Evolutionary conservation across 2,113 vertebrate genomes (phyloP), one percentile per base, ranked within the genome.

Genomic region (Pluvialis apricaria): DNA sequence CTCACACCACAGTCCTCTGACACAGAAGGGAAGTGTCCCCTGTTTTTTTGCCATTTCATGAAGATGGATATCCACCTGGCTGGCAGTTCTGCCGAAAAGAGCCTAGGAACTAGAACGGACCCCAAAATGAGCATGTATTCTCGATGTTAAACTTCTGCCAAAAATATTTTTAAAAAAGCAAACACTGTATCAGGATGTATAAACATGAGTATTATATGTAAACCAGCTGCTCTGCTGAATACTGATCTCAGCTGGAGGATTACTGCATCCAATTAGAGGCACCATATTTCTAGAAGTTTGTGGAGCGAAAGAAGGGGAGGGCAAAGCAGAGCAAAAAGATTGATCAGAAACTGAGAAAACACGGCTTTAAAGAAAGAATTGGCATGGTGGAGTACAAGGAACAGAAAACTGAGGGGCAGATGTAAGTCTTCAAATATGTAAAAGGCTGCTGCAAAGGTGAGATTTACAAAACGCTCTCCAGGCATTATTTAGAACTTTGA

Each of bases 161-260:
- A 87, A 92, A 92, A 86, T 92, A 94, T 61, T 96, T 97, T 92
- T 54, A 2, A 87, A 91, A 96, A 95, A 96, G 52, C 57, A 89
- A 94, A 92, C 89, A 91, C 78, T 85, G 36, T 96, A 87, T 89
- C 70, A 77, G 66, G 89, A 90, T 94, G 90, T 95, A 92, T 94
- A 96, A 96, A 95, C 93, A 92, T 40, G 70, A 91, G 65, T 92
- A 76, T 91, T 96, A 90, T 96, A 96, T 94, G 91, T 82, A 92
- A 97, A 94, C 92, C 94, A 97, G 77, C 84, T 96, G 94, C 89
- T 94, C 70, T 92, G 77, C 73, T 87, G 73, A 84, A 91, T 49
- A 49, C 73, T 61, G 78, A 81, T 57, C 66, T 94, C 84, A 94
- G 81, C 81, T 95, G 94, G 75, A 94, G 66, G 66, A 45, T 86